Percentiles rank a stretch among this genome's conserved stretches.
phyloP scores from a whole-genome alignment of 2,797 vertebrate genomes.

The Danio jaintianensis region DNA sequence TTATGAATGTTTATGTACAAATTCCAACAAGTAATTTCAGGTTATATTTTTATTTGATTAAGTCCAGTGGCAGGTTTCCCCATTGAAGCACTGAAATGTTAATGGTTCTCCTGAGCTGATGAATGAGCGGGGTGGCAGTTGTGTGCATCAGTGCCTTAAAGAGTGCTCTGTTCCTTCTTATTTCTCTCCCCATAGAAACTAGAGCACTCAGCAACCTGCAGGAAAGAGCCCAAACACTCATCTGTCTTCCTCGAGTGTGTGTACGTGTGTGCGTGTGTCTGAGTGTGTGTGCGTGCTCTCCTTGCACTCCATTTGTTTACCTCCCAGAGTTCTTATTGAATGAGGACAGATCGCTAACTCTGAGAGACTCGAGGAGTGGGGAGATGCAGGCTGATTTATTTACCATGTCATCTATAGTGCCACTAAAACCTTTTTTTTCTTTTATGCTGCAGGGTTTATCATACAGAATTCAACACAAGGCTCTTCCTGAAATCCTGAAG shows the following conservation, averaged over 20 bases:
- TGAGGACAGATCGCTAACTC: conserved; percentile 40
- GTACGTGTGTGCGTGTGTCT: conserved; percentile 37
- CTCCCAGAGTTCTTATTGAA: conserved; percentile 40
- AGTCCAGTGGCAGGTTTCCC: neutral
- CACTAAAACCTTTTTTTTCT: conserved; percentile 21
- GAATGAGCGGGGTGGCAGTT: conserved; percentile 66
- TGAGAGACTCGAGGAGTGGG: conserved; percentile 29
- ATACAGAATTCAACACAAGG: neutral
- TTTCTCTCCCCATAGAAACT: conserved; percentile 70
- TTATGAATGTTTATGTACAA: neutral
- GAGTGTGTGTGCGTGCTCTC: conserved; percentile 39
- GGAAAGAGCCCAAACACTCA: conserved; percentile 72
- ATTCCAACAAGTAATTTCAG: neutral
- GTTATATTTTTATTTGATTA: neutral
- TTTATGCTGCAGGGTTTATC: conserved; percentile 10
- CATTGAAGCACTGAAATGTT: conserved; percentile 16
- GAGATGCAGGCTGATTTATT: conserved; percentile 44
- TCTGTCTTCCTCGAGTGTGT: conserved; percentile 64
- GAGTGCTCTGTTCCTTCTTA: conserved; percentile 64
- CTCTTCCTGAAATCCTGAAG: neutral
- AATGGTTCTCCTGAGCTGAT: conserved; percentile 60
- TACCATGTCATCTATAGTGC: conserved; percentile 15
- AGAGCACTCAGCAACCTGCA: conserved; percentile 69
- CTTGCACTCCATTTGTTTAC: conserved; percentile 68
- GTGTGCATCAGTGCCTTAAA: conserved; percentile 58